Conservation (phyloP, 2,888 invertebrate species). For the Drosophila rubida region DNA sequence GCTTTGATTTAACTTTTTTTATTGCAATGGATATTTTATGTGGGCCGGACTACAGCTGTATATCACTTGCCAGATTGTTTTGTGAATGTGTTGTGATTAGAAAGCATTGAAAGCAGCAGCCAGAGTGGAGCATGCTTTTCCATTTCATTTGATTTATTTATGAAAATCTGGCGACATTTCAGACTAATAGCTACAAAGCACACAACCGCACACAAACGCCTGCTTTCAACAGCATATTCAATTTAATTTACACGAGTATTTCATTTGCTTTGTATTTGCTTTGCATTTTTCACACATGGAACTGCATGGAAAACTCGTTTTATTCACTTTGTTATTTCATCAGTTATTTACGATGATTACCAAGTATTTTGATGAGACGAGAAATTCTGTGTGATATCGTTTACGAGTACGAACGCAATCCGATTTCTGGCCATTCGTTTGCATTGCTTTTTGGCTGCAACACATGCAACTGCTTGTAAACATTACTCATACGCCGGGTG, state of each 20-base stretch:
- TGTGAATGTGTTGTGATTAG: slow-evolving; percentile 73
- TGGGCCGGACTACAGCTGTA: slow-evolving; percentile 21
- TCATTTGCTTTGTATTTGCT: not conserved
- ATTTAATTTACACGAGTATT: slow-evolving; percentile 8
- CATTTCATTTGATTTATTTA: slow-evolving; percentile 70
- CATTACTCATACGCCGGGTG: slow-evolving; percentile 43
- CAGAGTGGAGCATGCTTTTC: not conserved
- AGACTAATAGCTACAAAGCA: slow-evolving; percentile 19
- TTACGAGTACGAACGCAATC: not conserved
- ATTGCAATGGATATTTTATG: slow-evolving; percentile 39
- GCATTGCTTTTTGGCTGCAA: not conserved
- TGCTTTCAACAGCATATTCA: slow-evolving; percentile 6
- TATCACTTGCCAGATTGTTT: slow-evolving; percentile 54
- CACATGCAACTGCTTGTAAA: not conserved
- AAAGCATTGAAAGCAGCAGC: slow-evolving; percentile 21
- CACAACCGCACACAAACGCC: slow-evolving; percentile 4
- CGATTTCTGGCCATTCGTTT: not conserved
- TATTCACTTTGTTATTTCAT: not conserved
- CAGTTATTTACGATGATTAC: not conserved
- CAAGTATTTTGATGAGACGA: not conserved
- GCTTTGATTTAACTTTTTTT: slow-evolving; percentile 55
- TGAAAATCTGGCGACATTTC: slow-evolving; percentile 56
- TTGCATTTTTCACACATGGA: not conserved
- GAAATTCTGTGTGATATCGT: not conserved
- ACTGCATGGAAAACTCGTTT: too few relatives aligned